Conservation (phyloP, 2,888 invertebrate genomes). For the Alloscopus bannaensis region DNA sequence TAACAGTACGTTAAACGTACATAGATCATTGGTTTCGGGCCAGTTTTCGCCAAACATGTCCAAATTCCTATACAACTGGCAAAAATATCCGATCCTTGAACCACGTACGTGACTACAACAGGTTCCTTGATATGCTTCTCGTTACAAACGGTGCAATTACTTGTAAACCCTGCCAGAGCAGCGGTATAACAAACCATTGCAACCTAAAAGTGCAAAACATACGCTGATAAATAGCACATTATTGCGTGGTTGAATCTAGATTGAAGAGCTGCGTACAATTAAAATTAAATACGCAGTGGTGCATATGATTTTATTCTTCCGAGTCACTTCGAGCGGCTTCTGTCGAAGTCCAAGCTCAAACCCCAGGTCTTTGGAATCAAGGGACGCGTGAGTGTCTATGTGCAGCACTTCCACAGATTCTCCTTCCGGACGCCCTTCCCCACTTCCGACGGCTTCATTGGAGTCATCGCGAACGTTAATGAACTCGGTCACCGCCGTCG, state of each 20-base stretch:
- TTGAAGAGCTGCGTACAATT: slow-evolving; percentile 30
- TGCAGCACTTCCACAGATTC: too few relatives aligned
- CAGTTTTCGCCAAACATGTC: slow-evolving; percentile 52
- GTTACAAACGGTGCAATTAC: background rate
- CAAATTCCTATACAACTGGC: slow-evolving; percentile 37
- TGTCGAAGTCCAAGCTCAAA: too few relatives aligned
- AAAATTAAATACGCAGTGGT: slow-evolving; percentile 11
- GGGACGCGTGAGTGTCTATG: too few relatives aligned
- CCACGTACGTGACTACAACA: slow-evolving; percentile 14
- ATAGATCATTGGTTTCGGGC: slow-evolving; percentile 49
- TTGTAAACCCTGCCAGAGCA: background rate
- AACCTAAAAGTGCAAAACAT: background rate
- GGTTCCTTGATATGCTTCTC: slow-evolving; percentile 20
- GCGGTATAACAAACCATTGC: background rate
- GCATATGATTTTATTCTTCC: slow-evolving; percentile 40
- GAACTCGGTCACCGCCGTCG: too few relatives aligned
- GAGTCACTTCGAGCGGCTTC: slow-evolving; percentile 21
- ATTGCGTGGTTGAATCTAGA: too few relatives aligned
- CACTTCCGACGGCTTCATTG: too few relatives aligned
- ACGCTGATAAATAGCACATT: too few relatives aligned
- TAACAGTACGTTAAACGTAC: slow-evolving; percentile 4
- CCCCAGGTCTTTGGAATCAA: too few relatives aligned
- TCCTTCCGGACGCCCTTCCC: too few relatives aligned
- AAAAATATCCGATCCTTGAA: slow-evolving; percentile 32
- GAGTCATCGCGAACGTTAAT: too few relatives aligned